Base-by-base conservation (phyloP, 2,113 vertebrate genomes). In the Triplophysa siluroides region DNA sequence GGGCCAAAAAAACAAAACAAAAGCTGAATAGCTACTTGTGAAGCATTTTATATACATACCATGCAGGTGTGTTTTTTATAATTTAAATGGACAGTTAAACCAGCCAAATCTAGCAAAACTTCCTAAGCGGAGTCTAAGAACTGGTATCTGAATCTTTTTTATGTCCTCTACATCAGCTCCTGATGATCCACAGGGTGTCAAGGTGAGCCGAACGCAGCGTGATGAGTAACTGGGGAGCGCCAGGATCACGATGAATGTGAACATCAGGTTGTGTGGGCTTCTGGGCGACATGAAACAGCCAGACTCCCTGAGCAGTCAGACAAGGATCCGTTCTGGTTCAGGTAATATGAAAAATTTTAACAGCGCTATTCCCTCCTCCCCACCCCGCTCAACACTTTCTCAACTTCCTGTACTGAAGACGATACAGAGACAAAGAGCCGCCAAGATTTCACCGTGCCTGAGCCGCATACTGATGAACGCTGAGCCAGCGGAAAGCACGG, bases 271-370 rank as follows among this genome's bases (percentile, higher is more conserved):
- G 41, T 38, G 9, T 33, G 52, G 76, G 41, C 5, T 14, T 43
- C 26, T 29, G 19, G 56, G 12, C 13, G 2, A 38, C 24, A 61
- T 21, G 33, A 70, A 54, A 47, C 47, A 38, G 56, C 38, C 33
- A 21, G 41, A n/a, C 41, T 69, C 65, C 52, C 21, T 29, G 54
- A 69, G 6, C 56, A 74, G 26, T 61, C 54, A 78, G 43, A 78
- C 60, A 66, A 66, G 47, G 18, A 72, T 56, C 69, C 33, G 50
- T 26, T 21, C 3, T 4, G 38, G 23, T 21, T 12, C 8, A 50
- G 66, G 23, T 70, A 26, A 70, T 29, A 54, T 78, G 56, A 54
- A 74, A 61, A 61, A 74, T 19, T 21, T 19, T 74, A 38, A 61
- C 12, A 12, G 1, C 24, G 41, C 33, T 12, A 47, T 47, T 62